Evolutionary conservation across 2,113 vertebrate genomes (phyloP).

Genomic region (Xiphophorus couchianus): DNA sequence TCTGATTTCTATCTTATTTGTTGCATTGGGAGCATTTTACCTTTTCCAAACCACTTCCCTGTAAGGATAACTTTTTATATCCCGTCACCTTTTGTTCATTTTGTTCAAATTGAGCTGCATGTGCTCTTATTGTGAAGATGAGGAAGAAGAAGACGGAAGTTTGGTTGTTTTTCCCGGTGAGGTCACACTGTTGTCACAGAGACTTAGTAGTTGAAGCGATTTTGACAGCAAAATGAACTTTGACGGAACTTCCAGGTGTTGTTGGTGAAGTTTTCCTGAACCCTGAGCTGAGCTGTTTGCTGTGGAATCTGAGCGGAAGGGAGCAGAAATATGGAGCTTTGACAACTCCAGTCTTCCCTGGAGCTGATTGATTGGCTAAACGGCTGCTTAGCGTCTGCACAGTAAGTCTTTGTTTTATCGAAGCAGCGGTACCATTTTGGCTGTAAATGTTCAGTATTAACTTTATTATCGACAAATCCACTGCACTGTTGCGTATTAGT

Average conservation of each 20-base stretch:
- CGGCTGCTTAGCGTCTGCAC: slow-evolving; percentile 54
- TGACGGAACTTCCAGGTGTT: not conserved
- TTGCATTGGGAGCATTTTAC: not conserved
- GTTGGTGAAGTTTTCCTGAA: not conserved
- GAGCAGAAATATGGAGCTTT: slow-evolving; percentile 36
- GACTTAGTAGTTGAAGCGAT: slow-evolving; percentile 38
- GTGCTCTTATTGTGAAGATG: slow-evolving; percentile 42
- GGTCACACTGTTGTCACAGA: slow-evolving; percentile 30
- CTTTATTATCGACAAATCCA: fast-evolving
- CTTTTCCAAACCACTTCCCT: not conserved
- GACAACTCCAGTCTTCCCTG: slow-evolving; percentile 40
- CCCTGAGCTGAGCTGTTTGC: not conserved
- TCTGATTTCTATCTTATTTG: too few relatives aligned
- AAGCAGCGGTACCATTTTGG: slow-evolving; percentile 2
- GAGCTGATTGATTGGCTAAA: slow-evolving; percentile 68
- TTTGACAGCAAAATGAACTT: slow-evolving; percentile 8
- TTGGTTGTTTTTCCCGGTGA: slow-evolving; percentile 42
- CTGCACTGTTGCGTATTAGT: not conserved
- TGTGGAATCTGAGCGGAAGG: not conserved
- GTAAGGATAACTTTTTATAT: not conserved
- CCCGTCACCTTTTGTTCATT: not conserved
- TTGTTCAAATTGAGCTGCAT: fast-evolving
- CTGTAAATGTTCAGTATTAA: not conserved
- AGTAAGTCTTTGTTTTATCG: slow-evolving; percentile 68
- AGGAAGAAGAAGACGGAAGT: slow-evolving; percentile 18